Conservation (phyloP, 1,140 invertebrate species). For the Lepidurus arcticus region DNA sequence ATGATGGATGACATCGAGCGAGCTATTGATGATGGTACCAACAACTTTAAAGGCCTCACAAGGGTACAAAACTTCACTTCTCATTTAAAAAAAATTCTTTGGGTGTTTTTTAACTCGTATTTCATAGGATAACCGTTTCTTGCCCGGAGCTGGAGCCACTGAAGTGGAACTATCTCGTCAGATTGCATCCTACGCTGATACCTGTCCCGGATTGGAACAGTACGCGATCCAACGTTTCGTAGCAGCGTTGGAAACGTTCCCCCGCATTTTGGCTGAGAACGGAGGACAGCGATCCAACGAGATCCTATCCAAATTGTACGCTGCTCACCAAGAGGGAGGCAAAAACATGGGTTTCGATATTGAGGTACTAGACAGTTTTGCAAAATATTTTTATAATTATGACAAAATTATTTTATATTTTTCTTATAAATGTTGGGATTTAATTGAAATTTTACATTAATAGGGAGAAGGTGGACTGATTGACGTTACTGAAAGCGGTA, state of each 20-base stretch:
- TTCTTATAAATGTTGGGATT: slow-evolving; percentile 37
- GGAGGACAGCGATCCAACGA: slow-evolving; percentile 82
- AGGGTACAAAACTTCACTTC: slow-evolving; percentile 44
- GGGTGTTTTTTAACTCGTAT: slow-evolving; percentile 30
- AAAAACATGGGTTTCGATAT: slow-evolving; percentile 82
- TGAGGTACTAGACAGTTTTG: slow-evolving; percentile 52
- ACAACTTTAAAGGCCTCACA: slow-evolving; percentile 89
- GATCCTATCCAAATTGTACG: slow-evolving; percentile 82
- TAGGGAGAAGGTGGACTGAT: slow-evolving; percentile 55
- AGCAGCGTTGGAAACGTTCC: slow-evolving; percentile 80
- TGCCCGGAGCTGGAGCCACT: slow-evolving; percentile 89
- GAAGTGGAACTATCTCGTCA: slow-evolving; percentile 90
- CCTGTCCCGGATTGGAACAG: slow-evolving; percentile 88
- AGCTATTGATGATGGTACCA: slow-evolving; percentile 97
- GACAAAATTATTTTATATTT: slow-evolving; percentile 25
- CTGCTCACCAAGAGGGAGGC: slow-evolving; percentile 83
- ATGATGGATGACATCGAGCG: slow-evolving; percentile 99
- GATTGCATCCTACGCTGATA: slow-evolving; percentile 79
- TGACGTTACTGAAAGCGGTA: slow-evolving; percentile 66
- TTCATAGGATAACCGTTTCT: slow-evolving; percentile 63
- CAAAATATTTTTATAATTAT: slow-evolving; percentile 25
- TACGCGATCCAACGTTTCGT: slow-evolving; percentile 96
- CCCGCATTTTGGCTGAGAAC: slow-evolving; percentile 90
- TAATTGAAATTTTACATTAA: slow-evolving; percentile 37
- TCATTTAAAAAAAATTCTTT: slow-evolving; percentile 33